Base-by-base conservation (phyloP, 2,888 invertebrate species). In the Tetramorium bicarinatum region DNA sequence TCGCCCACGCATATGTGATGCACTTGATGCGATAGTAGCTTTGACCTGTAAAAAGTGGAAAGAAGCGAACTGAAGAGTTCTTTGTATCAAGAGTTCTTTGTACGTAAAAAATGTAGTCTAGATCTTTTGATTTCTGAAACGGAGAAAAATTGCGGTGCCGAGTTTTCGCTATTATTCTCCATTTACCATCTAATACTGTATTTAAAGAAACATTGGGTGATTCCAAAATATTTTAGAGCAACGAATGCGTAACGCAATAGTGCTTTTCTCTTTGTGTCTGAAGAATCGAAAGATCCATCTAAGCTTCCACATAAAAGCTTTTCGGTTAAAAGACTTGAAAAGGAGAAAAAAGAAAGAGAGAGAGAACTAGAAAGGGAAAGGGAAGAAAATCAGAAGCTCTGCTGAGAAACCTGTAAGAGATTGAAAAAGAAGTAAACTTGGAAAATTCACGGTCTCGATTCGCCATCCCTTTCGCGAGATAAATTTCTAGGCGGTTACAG, bases 341-440 rank as follows among this genome's bases (percentile, higher is more conserved):
- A 18, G 18, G 25, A 29, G 13, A 1, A 41, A 18, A 21, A 15
- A 21, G 41, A 11, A 6, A 21, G 38, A 21, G 41, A 11, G 11
- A 21, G 11, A 56, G 3, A 8, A 15, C 15, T 13, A 3, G 9
- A 25, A 18, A 3, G 25, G 1, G 3, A 54, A 8, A 15, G 13
- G 8, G 41, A n/a, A 47, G 25, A 15, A 18, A 34, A 38, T 25
- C 29, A n/a, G 52, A 38, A 7, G 25, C 13, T 74, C 13, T 34
- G 44, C 56, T 21, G n/a, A 47, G 29, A 29, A 47, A 74, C 47
- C 56, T 21, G 59, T 80, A 80, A 80, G 47, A 47, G 79, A 80
- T 80, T 80, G 72, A 74, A 80, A 59, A 80, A 79, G 77, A 76
- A 56, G 77, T 74, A 74, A 80, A 74, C 75, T 80, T 54, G 72